Evolutionary conservation across 2,113 vertebrate species (phyloP), one percentile per base, ranked within the genome.

Genomic region (Cettia cetti): DNA sequence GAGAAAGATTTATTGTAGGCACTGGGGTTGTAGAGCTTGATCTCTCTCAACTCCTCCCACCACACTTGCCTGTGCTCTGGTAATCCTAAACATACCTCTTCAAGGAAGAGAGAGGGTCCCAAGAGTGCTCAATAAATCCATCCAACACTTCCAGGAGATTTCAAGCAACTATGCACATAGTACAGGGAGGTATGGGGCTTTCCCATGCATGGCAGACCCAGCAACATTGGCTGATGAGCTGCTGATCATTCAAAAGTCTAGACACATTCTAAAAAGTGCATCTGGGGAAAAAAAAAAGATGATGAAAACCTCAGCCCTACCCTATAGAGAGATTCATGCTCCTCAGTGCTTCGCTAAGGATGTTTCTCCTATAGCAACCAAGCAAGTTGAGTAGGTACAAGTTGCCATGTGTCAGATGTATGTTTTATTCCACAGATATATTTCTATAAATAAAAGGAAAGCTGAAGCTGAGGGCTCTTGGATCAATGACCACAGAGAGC

Each of bases 81-180:
- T 31, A 84, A 86, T 18, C 64, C 56, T 47, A 45, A 74, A 66
- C 2, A 7, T 4, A 2, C 2, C 15, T 56, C 74, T 76, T 85
- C 35, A 54, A 54, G 49, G 33, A 79, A 66, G 13, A n/a, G 22
- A 50, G 17, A 50, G 12, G 24, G 59, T 76, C 28, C 59, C 0
- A 1, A 17, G 2, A 78, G 13, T 4, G 10, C 23, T 72, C 49
- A 7, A 0, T 26, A 47, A 69, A 27, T 30, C 35, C 28, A 64
- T 7, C 11, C 44, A 82, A 9, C 15, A 6, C n/a, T 77, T 65
- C 30, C 71, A 86, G 60, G 26, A 88, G 11, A 26, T 17, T 54
- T 2, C 52, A 71, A 45, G 42, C 26, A 85, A 44, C 37, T 5
- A 8, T 0, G 2, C 17, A 52, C 2, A 0, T 1, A 18, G 5